These are phyloP conservation scores for Epinephelus moara DNA, from an alignment of 2,113 vertebrate species.

Conservation along the genomic window DNA sequence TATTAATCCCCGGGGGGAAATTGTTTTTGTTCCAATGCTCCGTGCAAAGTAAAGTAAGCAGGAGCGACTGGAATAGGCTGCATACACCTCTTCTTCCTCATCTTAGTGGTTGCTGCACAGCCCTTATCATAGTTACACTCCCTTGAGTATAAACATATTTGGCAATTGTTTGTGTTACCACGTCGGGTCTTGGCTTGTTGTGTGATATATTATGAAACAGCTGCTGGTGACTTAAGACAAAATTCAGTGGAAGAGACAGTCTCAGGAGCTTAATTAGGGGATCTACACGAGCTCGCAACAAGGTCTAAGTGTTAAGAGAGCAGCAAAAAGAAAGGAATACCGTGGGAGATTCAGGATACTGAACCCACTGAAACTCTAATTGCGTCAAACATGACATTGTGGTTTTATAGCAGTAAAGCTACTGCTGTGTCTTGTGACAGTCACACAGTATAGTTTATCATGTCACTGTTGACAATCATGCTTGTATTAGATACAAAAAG, in stretches of 20 bases:
- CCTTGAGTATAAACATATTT: slow-evolving; percentile 14
- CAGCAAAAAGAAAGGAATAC: background rate
- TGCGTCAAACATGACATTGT: slow-evolving; percentile 38
- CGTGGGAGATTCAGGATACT: slow-evolving; percentile 12
- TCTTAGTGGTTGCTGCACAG: background rate
- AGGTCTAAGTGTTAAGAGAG: slow-evolving; percentile 40
- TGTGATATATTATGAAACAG: slow-evolving; percentile 33
- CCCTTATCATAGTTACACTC: background rate
- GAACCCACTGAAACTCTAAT: slow-evolving; percentile 31
- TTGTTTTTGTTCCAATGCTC: no score
- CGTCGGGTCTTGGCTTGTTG: slow-evolving; percentile 9
- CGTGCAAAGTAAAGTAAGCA: no score
- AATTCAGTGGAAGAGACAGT: slow-evolving; percentile 45
- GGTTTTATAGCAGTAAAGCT: slow-evolving; percentile 1
- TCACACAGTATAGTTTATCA: background rate
- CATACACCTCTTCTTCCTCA: no score
- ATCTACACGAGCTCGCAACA: slow-evolving; percentile 22
- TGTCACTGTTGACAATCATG: background rate
- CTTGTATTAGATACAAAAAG: background rate
- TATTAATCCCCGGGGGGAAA: no score
- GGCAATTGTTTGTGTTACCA: slow-evolving; percentile 22
- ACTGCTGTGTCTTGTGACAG: background rate
- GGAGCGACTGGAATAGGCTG: no score
- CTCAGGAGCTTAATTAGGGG: slow-evolving; percentile 67
- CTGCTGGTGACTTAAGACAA: slow-evolving; percentile 51